Percentiles rank a stretch among this genome's conserved stretches.
These are phyloP conservation scores for Ceratosolen solmsi DNA, from an alignment of 1,140 invertebrate species.

Conservation along the genomic window DNA sequence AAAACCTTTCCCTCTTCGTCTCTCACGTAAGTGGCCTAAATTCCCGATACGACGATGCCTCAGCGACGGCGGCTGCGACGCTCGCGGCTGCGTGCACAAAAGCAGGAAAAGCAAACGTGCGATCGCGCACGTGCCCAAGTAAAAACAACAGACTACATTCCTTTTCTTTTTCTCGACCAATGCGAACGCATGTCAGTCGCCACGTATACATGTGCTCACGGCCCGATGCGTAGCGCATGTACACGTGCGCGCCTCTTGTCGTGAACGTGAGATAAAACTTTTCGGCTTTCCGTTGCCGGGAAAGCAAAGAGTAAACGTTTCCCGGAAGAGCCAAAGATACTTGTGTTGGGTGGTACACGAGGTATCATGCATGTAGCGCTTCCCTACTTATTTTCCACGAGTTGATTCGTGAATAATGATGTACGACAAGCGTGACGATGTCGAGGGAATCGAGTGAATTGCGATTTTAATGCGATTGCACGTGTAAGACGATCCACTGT, in stretches of 20 bases:
- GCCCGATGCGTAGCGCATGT: not conserved
- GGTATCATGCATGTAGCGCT: not conserved
- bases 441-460: no score
- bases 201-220: not conserved
- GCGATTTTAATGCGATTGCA: no score
- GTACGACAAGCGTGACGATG: no score
- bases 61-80: slow-evolving; percentile 20
- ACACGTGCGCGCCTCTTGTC: not conserved
- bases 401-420: no score
- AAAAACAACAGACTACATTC: slow-evolving; percentile 25
- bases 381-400: not conserved
- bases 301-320: not conserved
- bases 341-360: no score
- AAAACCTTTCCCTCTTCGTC: slow-evolving; percentile 54
- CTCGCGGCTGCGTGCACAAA: slow-evolving; percentile 53
- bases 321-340: not conserved
- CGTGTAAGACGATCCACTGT: no score
- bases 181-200: not conserved
- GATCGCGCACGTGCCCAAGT: slow-evolving; percentile 34
- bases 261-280: not conserved
- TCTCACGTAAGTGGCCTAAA: slow-evolving; percentile 42
- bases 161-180: slow-evolving; percentile 13
- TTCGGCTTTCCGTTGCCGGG: not conserved
- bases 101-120: slow-evolving; percentile 36
- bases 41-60: slow-evolving; percentile 52